Conservation (phyloP, 2,113 vertebrate genomes). For the Calidris pugnax region DNA sequence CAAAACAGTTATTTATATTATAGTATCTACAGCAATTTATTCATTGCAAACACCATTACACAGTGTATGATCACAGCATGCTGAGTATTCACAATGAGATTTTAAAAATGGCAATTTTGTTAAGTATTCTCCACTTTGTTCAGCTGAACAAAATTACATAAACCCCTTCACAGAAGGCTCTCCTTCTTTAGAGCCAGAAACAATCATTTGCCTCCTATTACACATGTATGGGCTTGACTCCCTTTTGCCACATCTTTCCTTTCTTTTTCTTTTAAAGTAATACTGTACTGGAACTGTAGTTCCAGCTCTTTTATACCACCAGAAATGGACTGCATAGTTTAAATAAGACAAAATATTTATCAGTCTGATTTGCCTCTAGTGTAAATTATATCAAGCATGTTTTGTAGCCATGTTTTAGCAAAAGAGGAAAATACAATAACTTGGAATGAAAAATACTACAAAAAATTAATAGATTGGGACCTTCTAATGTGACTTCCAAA, state of each 20-base stretch:
- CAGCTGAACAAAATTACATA: conserved; percentile 53
- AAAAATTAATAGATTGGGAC: background rate
- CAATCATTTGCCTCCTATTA: background rate
- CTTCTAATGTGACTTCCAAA: background rate
- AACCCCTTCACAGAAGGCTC: conserved; percentile 32
- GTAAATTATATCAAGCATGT: background rate
- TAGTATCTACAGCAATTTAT: conserved; percentile 63
- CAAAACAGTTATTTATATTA: conserved; percentile 63
- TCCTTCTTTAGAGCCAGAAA: conserved; percentile 22
- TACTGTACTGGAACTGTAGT: background rate
- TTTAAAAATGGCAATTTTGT: conserved; percentile 64
- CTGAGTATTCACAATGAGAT: conserved; percentile 55
- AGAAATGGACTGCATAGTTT: background rate
- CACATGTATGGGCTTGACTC: background rate
- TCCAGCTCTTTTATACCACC: background rate
- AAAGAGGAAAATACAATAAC: background rate
- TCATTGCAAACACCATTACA: conserved; percentile 65
- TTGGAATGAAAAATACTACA: background rate
- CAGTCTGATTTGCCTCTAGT: background rate
- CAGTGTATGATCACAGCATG: conserved; percentile 55
- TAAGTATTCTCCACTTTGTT: conserved; percentile 62
- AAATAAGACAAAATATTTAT: conserved; percentile 1
- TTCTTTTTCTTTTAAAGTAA: conserved; percentile 1
- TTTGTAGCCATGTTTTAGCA: background rate
- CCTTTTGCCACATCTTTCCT: background rate